Percentiles rank a stretch among this genome's conserved stretches.
phyloP scores from a whole-genome alignment of 2,113 vertebrate species.

The Thamnaconus septentrionalis region DNA sequence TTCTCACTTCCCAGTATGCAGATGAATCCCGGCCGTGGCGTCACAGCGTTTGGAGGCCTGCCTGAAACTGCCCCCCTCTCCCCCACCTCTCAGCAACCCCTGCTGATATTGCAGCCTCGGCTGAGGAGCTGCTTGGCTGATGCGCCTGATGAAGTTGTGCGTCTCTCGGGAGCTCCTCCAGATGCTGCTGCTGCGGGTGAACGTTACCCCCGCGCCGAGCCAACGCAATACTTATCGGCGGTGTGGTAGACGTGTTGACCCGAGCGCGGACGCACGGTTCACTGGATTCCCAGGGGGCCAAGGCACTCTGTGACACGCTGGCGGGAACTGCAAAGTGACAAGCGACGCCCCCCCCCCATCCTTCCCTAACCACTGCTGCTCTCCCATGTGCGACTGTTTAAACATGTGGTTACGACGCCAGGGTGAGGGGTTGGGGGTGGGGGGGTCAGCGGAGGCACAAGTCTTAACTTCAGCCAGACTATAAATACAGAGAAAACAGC shows the following conservation, averaged over 20 bases:
- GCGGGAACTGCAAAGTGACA: slow-evolving; percentile 69
- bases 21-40: slow-evolving; percentile 56
- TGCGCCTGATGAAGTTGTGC: slow-evolving; percentile 28
- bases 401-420: slow-evolving; percentile 48
- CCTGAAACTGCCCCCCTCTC: slow-evolving; percentile 49
- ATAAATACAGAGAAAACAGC: slow-evolving; percentile 45
- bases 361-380: slow-evolving; percentile 29
- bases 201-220: too few species aligned
- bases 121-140: slow-evolving; percentile 14
- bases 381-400: slow-evolving; percentile 59
- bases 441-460: slow-evolving; percentile 43
- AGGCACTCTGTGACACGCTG: slow-evolving; percentile 63
- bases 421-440: background rate
- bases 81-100: slow-evolving; percentile 1
- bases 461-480: slow-evolving; percentile 43
- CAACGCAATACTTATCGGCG: slow-evolving; percentile 7
- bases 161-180: slow-evolving; percentile 2
- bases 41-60: slow-evolving; percentile 60
- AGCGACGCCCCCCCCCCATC: slow-evolving; percentile 56
- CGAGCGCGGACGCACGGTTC: slow-evolving; percentile 47
- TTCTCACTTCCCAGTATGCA: slow-evolving; percentile 69
- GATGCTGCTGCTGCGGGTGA: background rate
- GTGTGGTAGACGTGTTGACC: slow-evolving; percentile 46
- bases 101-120: slow-evolving; percentile 52
- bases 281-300: slow-evolving; percentile 51